These are phyloP conservation scores for Peucedramus taeniatus DNA, from an alignment of 2,113 vertebrate genomes.

Conservation along the genomic window DNA sequence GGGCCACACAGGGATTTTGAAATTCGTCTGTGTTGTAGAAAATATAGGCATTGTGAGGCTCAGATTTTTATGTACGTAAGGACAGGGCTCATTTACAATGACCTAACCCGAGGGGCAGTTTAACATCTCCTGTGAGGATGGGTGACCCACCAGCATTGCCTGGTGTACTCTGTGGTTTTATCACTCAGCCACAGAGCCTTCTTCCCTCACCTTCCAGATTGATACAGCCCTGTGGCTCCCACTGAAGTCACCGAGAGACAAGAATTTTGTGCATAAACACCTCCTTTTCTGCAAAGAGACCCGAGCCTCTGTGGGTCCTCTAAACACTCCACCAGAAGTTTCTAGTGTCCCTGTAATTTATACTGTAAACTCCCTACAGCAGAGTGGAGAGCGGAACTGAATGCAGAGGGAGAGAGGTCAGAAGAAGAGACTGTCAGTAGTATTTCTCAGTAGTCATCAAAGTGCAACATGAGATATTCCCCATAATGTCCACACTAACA, in stretches of 20 bases:
- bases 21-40: background rate
- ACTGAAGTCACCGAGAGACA: background rate
- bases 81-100: background rate
- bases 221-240: background rate
- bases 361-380: background rate
- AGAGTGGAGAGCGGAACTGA: background rate
- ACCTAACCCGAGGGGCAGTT: background rate
- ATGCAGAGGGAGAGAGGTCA: background rate
- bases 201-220: background rate
- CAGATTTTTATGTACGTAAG: background rate
- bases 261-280: background rate
- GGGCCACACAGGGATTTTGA: background rate
- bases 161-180: background rate
- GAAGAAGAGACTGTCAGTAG: background rate
- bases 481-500: background rate
- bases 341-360: background rate
- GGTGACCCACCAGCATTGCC: background rate
- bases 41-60: background rate
- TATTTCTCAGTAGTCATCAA: background rate
- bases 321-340: background rate
- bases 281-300: background rate
- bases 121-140: background rate
- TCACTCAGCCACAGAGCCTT: background rate
- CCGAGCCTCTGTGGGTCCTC: background rate
- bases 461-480: constrained; percentile 3